Evolutionary conservation across 2,113 vertebrate genomes (phyloP), one percentile per base, ranked within the genome.

Genomic region (Calyptomena viridis): DNA sequence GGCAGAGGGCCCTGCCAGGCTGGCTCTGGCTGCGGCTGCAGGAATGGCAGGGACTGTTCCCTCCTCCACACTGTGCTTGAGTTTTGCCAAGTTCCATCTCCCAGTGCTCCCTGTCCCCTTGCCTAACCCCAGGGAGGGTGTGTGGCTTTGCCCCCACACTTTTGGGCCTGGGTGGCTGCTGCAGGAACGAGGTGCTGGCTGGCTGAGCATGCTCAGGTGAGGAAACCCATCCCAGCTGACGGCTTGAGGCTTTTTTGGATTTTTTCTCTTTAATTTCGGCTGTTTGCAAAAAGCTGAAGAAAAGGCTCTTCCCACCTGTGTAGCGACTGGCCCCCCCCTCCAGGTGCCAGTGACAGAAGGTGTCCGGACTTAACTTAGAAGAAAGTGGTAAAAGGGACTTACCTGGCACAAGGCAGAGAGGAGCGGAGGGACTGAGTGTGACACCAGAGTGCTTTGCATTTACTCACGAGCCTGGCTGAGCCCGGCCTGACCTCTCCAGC

Each of bases 281-380:
- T 82, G 93, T 33, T 96, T 84, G 83, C 89, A 84, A 95, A n/a
- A 95, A 96, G 94, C 94, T 95, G 88, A 97, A 97, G 95, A 97
- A 95, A 97, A 97, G 2, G 78, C 96, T 97, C 96, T 94, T 96
- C 97, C 97, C 97, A 97, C 97, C 97, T 98, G 96, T 96, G 59
- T 5, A 95, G 91, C 17, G 78, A 94, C 93, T 96, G 96, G 96
- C 95, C 95, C 91, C 95, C 95, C 89, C 8, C 85, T 66, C 64
- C 89, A 83, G 96, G 94, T 30, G 97, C 96, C 96, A 95, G 95
- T 3, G 92, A 84, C 89, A 95, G 96, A 84, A 95, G 93, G 93
- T 95, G 97, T 94, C 97, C 96, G 96, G 96, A 98, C 97, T 98
- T 95, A 92, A 97, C 97, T 95, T 91, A 92, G 90, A 97, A 97